Conservation (phyloP, 2,113 vertebrate genomes). For the Semnornis frantzii region DNA sequence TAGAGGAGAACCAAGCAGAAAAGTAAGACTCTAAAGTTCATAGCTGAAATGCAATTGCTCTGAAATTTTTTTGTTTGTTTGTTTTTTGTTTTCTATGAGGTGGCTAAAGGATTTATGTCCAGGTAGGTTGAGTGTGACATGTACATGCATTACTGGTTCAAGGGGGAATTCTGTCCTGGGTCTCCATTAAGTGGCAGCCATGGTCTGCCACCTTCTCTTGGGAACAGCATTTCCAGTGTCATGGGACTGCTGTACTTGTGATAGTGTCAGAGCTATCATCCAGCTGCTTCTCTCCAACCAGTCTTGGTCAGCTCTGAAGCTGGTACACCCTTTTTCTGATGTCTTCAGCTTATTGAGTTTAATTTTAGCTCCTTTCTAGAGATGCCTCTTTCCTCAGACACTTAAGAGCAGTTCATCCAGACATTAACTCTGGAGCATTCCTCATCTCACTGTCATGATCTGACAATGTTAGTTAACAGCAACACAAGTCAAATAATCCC, state of each 20-base stretch:
- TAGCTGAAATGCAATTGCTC: background rate
- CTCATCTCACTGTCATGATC: background rate
- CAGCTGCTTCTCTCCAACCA: background rate
- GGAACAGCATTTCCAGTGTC: background rate
- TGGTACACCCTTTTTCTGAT: background rate
- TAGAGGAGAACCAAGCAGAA: background rate
- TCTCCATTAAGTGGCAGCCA: background rate
- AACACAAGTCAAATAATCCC: background rate
- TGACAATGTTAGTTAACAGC: background rate
- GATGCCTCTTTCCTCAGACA: background rate
- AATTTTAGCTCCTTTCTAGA: background rate
- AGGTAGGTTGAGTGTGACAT: background rate
- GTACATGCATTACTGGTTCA: background rate
- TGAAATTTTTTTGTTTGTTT: background rate
- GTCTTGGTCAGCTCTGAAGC: background rate
- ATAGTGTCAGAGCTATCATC: background rate
- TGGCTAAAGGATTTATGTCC: background rate
- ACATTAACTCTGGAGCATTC: accelerated
- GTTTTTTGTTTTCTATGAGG: background rate
- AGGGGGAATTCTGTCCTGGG: background rate
- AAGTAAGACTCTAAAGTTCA: background rate
- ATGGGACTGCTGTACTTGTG: background rate
- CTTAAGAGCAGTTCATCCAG: background rate
- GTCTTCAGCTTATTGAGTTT: background rate
- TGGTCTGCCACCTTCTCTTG: background rate